Conservation (phyloP, 2,797 vertebrate species). For the Eospalax fontanierii region DNA sequence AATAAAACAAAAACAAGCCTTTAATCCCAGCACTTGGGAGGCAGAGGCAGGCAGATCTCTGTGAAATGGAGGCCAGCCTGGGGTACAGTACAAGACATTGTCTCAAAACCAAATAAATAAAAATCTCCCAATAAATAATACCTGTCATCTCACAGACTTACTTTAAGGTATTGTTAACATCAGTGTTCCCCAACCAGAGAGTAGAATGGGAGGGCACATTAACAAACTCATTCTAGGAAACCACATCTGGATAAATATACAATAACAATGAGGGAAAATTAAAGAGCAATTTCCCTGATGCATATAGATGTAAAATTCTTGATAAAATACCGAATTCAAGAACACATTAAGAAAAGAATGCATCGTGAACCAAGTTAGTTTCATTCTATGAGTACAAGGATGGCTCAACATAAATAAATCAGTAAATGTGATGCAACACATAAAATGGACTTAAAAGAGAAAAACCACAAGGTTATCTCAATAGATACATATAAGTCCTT, state of each 20-base stretch:
- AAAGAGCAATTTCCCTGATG: background rate
- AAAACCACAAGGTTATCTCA: background rate
- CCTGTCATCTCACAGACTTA: background rate
- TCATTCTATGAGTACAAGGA: background rate
- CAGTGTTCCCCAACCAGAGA: background rate
- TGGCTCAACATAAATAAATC: background rate
- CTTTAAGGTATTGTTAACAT: background rate
- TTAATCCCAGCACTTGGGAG: background rate
- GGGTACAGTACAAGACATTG: background rate
- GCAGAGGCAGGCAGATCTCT: background rate
- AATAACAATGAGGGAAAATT: background rate
- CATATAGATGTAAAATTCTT: background rate
- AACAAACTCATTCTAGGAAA: background rate
- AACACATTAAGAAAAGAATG: background rate
- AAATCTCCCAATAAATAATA: background rate
- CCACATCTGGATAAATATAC: background rate
- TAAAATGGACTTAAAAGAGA: background rate
- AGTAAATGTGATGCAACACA: background rate
- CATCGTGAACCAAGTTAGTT: background rate
- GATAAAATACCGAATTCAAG: background rate
- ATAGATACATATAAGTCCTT: background rate
- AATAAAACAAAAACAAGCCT: background rate
- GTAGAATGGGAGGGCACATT: background rate
- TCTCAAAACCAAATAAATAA: background rate
- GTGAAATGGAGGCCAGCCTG: background rate